Conservation (phyloP, 2,113 vertebrate species). For the Melanotaenia duboulayi region DNA sequence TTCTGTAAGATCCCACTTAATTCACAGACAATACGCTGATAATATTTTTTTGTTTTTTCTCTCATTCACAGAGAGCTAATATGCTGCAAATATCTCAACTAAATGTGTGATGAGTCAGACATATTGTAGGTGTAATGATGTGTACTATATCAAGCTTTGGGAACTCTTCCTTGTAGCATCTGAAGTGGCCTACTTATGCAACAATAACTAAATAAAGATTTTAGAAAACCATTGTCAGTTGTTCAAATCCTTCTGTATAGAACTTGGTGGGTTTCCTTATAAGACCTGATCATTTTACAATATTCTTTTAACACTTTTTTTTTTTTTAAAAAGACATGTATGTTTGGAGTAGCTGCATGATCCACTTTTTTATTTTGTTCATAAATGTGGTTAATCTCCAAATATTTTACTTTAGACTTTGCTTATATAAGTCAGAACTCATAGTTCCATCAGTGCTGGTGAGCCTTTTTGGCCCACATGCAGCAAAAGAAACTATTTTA, state of each 20-base stretch:
- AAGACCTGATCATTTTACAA: background rate
- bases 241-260: background rate
- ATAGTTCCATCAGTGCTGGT: background rate
- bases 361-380: background rate
- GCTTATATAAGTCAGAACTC: background rate
- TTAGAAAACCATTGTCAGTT: background rate
- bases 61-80: too few relatives aligned
- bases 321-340: background rate
- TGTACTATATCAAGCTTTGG: too few relatives aligned
- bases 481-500: background rate
- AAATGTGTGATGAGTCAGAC: too few relatives aligned
- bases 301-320: background rate
- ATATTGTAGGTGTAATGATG: too few relatives aligned
- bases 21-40: too few relatives aligned
- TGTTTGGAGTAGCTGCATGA: background rate
- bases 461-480: background rate
- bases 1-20: background rate
- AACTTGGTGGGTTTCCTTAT: constrained; percentile 2
- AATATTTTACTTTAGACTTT: background rate
- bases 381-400: background rate
- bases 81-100: too few relatives aligned
- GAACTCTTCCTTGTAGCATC: background rate
- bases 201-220: background rate
- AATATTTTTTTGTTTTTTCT: too few relatives aligned
- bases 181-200: background rate